Evolutionary conservation across 2,888 invertebrate genomes (phyloP), one percentile per base, ranked within the genome.

Genomic region (Tuberolachnus salignus): DNA sequence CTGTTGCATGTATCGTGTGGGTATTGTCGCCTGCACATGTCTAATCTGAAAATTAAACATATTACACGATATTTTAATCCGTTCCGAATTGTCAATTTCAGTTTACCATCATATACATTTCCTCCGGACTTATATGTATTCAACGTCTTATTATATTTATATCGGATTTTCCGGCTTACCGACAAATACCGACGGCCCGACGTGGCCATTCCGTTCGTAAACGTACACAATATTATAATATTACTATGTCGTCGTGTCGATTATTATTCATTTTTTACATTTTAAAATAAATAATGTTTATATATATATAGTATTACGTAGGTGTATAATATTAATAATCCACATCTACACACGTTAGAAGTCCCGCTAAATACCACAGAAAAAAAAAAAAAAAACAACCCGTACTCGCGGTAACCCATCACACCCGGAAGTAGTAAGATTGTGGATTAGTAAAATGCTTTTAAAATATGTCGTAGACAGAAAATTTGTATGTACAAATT

Each of bases 21-120:
- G 90, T 92, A 93, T 89, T 94, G 92, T 90, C 95, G 91, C 89
- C 96, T 92, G 93, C 96, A 96, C 95, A 96, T 96, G 93, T 96
- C 96, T 91, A 96, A 94, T 94, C 95, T 95, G 94, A 88, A 94
- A 93, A 87, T 86, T 19, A 72, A 80, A 80, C 55, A 80, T n/a
- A n/a, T 16, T 80, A 21, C 69, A 44, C 10, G 44, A 14, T 69
- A 67, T 80, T 75, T 67, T 57, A 78, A 42, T 78, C 49, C 49
- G 21, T 57, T n/a, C 59, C 51, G 73, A 63, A 53, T 61, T 46
- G 34, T 34, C 46, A 13, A 26, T 10, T 21, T 44, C 53, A 16
- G 2, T 34, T 34, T 11, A n/a, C n/a, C n/a, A n/a, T n/a, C n/a
- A n/a, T n/a, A n/a, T n/a, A 19, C 14, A 16, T 21, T 55, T 13